phyloP scores from a whole-genome alignment of 2,797 vertebrate genomes.

The Pterois miles region DNA sequence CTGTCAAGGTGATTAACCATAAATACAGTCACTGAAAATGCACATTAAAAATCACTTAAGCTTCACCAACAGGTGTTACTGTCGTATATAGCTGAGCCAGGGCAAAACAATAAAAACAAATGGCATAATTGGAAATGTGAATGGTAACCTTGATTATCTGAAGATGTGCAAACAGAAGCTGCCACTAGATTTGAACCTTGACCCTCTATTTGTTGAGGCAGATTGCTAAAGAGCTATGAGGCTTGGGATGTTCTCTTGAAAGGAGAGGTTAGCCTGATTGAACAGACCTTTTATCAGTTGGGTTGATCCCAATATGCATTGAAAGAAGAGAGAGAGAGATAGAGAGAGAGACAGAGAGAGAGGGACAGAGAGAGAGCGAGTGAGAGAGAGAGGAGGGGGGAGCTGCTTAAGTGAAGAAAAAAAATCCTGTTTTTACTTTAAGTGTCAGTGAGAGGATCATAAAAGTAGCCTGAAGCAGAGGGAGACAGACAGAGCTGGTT shows the following conservation, averaged over 20 bases:
- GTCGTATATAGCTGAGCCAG: slow-evolving; percentile 11
- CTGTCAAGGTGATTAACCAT: slow-evolving; percentile 40
- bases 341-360: background rate
- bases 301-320: slow-evolving; percentile 30
- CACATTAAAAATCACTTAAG: slow-evolving; percentile 57
- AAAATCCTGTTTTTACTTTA: slow-evolving; percentile 52
- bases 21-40: slow-evolving; percentile 36
- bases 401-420: slow-evolving; percentile 31
- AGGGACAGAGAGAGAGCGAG: background rate
- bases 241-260: background rate
- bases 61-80: slow-evolving; percentile 54
- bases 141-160: slow-evolving; percentile 49
- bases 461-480: slow-evolving; percentile 66
- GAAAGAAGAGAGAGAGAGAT: background rate
- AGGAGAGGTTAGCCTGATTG: slow-evolving; percentile 4
- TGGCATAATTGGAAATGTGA: background rate
- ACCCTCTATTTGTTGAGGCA: slow-evolving; percentile 1
- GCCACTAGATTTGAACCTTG: slow-evolving; percentile 26
- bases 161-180: slow-evolving; percentile 23
- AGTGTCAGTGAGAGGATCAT: slow-evolving; percentile 73
- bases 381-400: background rate
- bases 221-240: slow-evolving; percentile 1
- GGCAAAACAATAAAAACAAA: slow-evolving; percentile 49
- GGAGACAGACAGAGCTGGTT: slow-evolving; percentile 69
- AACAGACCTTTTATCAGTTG: slow-evolving; percentile 31